Evolutionary conservation across 2,113 vertebrate species (phyloP), one percentile per base, ranked within the genome.

Genomic region (Eubucco bourcierii): DNA sequence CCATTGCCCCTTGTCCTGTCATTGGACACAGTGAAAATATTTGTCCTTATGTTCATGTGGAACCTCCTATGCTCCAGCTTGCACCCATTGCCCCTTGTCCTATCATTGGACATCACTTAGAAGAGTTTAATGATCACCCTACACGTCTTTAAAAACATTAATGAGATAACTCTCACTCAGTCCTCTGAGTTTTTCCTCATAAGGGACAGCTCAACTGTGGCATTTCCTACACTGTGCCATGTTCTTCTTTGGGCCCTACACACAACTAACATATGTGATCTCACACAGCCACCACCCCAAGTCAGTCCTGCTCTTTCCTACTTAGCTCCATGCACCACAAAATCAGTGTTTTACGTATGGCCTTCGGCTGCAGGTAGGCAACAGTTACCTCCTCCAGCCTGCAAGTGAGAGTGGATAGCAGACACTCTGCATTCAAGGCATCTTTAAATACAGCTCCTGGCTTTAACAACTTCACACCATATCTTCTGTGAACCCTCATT

Each of bases 391-490:
- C 78, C 70, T 70, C 2, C 0, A 18, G 31, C 66, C 91, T 79
- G 68, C 5, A 4, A 58, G 55, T 70, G 63, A 27, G 4, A 24
- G 67, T 55, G 75, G 37, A 4, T 55, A 71, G 28, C 31, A 44
- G 68, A 47, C 19, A 10, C 50, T 76, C 20, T 70, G 59, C 61
- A 56, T 80, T 74, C 15, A 13, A 41, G 71, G 75, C 91, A 56
- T 56, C 66, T 86, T 95, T 81, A 84, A 78, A 72, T 73, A 94
- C 23, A 31, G 64, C 73, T 93, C 67, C 63, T 1, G 1, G 70
- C 81, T 92, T 83, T 71, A 93, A 88, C 87, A 72, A 20, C 73
- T 93, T 94, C 94, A 87, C 84, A 81, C 85, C 3, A 7, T 44
- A 61, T 50, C 68, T 92, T 56, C 33, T 76, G 81, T 84, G 90